phyloP scores from a whole-genome alignment of 2,888 invertebrate species.

The Philereme vetulata region DNA sequence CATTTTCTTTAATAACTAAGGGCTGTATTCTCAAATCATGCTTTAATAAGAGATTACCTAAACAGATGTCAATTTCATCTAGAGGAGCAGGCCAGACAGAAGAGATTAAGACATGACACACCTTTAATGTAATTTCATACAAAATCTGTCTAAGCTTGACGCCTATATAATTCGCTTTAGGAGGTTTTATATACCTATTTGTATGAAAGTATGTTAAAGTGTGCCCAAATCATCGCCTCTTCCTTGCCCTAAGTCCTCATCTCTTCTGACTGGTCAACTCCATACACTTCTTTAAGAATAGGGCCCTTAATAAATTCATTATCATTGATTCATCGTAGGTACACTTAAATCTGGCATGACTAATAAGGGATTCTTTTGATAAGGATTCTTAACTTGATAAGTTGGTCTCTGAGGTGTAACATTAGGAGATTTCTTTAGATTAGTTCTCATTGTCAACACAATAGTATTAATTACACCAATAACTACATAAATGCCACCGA shows the following conservation, averaged over 20 bases:
- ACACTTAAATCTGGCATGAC: slow-evolving; percentile 63
- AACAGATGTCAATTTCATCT: no score
- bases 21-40: slow-evolving; percentile 11
- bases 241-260: no score
- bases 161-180: no score
- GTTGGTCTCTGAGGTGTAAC: slow-evolving; percentile 40
- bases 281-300: slow-evolving; percentile 3
- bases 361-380: slow-evolving; percentile 60
- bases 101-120: no score
- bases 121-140: no score
- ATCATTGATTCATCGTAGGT: slow-evolving; percentile 70
- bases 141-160: no score
- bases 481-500: slow-evolving; percentile 96
- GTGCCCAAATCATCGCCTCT: no score
- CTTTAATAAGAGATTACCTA: no score
- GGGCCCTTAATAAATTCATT: slow-evolving; percentile 30
- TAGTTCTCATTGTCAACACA: slow-evolving; percentile 59
- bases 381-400: slow-evolving; percentile 41
- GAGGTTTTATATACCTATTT: no score
- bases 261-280: no score
- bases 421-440: slow-evolving; percentile 46
- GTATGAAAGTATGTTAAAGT: no score
- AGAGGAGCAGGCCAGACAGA: no score
- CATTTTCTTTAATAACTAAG: slow-evolving; percentile 6
- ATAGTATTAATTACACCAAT: slow-evolving; percentile 83